Base-by-base conservation (phyloP, 2,888 invertebrate genomes). In the Heteromurus nitidus region DNA sequence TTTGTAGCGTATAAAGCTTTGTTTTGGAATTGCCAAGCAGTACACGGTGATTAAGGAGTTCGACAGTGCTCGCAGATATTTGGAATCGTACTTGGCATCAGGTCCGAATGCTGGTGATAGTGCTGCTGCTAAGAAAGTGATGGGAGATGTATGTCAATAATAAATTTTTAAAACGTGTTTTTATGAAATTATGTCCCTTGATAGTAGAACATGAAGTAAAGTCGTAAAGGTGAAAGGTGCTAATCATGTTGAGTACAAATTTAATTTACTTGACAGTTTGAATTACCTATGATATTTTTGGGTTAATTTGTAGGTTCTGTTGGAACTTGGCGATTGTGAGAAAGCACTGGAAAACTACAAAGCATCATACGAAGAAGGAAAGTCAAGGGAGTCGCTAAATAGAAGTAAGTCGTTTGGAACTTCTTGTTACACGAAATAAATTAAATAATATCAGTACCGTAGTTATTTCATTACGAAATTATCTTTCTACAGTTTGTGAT, bases 61-160 rank as follows among this genome's bases (percentile, higher is more conserved):
- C 58, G 65, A 36, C 13, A 30, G 69, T 13, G 83, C 83, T 16
- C 30, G 47, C 20, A 70, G 72, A 28, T 75, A 83, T 26, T 65
- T 83, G 60, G 72, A 80, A n/a, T 76, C 67, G 3, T 83, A 70
- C 44, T 18, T 83, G n/a, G 44, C 26, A 3, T 64, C 70, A 16
- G 47, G 47, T 26, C 83, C 83, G n/a, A 83, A 80, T 58, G 1
- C 47, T 5, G 9, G 13, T 36, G 36, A 36, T 13, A 36, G 36
- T n/a, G 82, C 75, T 16, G 83, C 80, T 42, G 80, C 70, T 3
- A 28, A 65, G 2, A 83, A 80, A 36, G 31, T 83, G 24, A 55
- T 83, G 70, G 83, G 83, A 5, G 83, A 83, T 76, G 83, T 83
- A 80, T 58, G 83, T 72, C 36, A 13, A 64, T 64, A 64, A 64